Base-by-base conservation (phyloP, 2,888 invertebrate species). In the Callyntrura guangdongensis region DNA sequence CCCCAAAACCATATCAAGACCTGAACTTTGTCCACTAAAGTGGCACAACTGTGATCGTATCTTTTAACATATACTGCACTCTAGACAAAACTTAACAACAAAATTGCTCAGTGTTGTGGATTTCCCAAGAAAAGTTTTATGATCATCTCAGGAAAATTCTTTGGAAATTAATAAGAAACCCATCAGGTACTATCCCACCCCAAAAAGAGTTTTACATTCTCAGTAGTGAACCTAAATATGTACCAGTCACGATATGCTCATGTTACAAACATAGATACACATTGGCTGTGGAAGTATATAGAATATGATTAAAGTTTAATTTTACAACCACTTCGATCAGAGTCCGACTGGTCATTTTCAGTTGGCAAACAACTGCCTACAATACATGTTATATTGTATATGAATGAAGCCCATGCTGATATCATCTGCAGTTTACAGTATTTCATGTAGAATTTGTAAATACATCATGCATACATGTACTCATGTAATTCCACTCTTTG, bases 401-500 rank as follows among this genome's bases (percentile, higher is more conserved):
- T 5, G 47, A 47, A 47, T 47, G 47, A 47, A 47, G 47, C 47
- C 47, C 47, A n/a, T n/a, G n/a, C n/a, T n/a, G n/a, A n/a, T n/a
- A n/a, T n/a, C n/a, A n/a, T n/a, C n/a, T n/a, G n/a, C n/a, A n/a
- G n/a, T n/a, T n/a, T n/a, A n/a, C n/a, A n/a, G n/a, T n/a, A n/a
- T n/a, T n/a, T n/a, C n/a, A n/a, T n/a, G n/a, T n/a, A n/a, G n/a
- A n/a, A n/a, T n/a, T n/a, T n/a, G n/a, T n/a, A n/a, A n/a, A n/a
- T n/a, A n/a, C n/a, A n/a, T 11, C 47, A 47, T 72, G 72, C 77
- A 56, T 77, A 6, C 53, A 77, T 53, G 53, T n/a, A n/a, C n/a
- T n/a, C 77, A 36, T 53, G 56, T 56, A 20, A 14, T 49, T 22
- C 22, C 53, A 5, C 56, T 49, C 27, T 67, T 27, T 47, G 20